Conservation (phyloP, 1,140 invertebrate species). For the Diorhabda carinulata region DNA sequence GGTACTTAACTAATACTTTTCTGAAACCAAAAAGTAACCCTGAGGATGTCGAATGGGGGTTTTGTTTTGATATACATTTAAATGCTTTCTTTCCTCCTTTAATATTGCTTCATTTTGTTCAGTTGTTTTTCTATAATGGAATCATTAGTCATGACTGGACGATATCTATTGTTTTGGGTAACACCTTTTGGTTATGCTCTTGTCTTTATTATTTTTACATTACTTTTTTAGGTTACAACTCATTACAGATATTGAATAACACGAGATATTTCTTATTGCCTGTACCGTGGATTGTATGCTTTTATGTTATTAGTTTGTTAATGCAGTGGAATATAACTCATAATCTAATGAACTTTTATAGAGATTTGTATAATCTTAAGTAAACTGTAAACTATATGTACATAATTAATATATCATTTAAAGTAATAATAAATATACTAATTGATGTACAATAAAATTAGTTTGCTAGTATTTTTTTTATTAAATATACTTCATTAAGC, state of each 20-base stretch:
- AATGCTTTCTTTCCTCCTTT: slow-evolving; percentile 97
- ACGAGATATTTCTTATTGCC: slow-evolving; percentile 85
- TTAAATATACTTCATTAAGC: too few species aligned
- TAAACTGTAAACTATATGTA: too few species aligned
- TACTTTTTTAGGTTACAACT: slow-evolving; percentile 96
- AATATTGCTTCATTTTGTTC: slow-evolving; percentile 89
- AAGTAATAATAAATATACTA: too few species aligned
- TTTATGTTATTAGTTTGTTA: slow-evolving; percentile 76
- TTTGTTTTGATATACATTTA: slow-evolving; percentile 97
- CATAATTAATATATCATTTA: too few species aligned
- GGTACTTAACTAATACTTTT: slow-evolving; percentile 87
- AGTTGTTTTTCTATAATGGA: slow-evolving; percentile 83
- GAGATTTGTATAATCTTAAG: slow-evolving; percentile 39
- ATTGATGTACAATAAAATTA: too few species aligned
- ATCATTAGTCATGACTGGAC: slow-evolving; percentile 72
- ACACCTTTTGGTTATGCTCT: slow-evolving; percentile 91
- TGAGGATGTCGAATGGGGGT: slow-evolving; percentile 96
- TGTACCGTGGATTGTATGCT: slow-evolving; percentile 71
- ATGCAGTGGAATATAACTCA: slow-evolving; percentile 69
- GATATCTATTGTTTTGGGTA: slow-evolving; percentile 80
- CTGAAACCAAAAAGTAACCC: slow-evolving; percentile 65
- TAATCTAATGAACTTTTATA: slow-evolving; percentile 75
- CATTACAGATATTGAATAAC: slow-evolving; percentile 85
- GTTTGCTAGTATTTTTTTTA: too few species aligned
- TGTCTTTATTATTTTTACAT: slow-evolving; percentile 94